Base-by-base conservation (phyloP, 2,888 invertebrate species). In the Endomychus coccineus region DNA sequence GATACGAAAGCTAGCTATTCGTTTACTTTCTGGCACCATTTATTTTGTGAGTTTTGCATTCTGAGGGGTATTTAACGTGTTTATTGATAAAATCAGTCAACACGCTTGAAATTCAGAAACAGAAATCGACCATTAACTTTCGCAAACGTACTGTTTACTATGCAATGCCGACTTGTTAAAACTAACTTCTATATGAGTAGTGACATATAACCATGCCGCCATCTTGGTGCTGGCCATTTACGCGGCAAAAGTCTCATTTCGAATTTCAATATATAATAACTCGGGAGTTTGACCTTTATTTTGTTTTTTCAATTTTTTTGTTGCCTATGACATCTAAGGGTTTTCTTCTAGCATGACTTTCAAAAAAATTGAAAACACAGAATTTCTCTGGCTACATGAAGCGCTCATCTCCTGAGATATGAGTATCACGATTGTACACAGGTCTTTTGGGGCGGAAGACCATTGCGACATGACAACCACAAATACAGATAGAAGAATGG, bases 221-320 rank as follows among this genome's bases (percentile, higher is more conserved):
- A 19, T 19, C 21, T 19, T 19, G 21, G 21, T n/a, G 21, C 21
- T 19, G 21, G 21, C 21, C 21, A 19, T 19, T 19, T 19, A 19
- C 21, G 21, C 21, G 21, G 21, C 21, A 19, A 19, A 19, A 19
- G 21, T 19, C 21, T 19, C n/a, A 19, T 19, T 19, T 19, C n/a
- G 21, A 19, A 19, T 7, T 7, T 19, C 21, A 19, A 19, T n/a
- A 19, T 19, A n/a, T 6, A 19, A 19, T 19, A 19, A 19, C 21
- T 19, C 21, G 9, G 21, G 9, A 19, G 9, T 19, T 19, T n/a
- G 21, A 19, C n/a, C n/a, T 19, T 19, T 19, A 19, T 19, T 19
- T 19, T 19, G 9, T 6, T 7, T 19, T 19, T n/a, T 19, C 6
- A 7, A 7, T 19, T 19, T 19, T 19, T 19, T 19, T 19, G 6